Evolutionary conservation across 2,888 invertebrate species (phyloP).

Genomic region (Lissonota sp.): DNA sequence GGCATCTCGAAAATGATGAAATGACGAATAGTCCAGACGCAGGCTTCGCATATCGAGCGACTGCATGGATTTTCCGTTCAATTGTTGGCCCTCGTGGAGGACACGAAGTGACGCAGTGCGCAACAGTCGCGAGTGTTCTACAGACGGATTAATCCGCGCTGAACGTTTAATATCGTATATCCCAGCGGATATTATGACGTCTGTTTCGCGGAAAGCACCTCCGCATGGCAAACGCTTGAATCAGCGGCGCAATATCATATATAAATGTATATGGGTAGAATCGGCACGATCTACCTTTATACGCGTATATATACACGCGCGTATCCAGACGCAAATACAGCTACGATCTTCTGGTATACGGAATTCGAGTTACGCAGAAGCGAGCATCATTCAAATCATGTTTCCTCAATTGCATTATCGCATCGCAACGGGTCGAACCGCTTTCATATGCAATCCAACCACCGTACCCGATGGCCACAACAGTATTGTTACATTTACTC

Average conservation of each 20-base stretch:
- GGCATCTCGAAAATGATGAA: constrained; percentile 13
- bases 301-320: not conserved
- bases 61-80: constrained; percentile 2
- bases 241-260: too few species aligned
- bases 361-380: constrained; percentile 51
- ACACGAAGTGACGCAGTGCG: constrained; percentile 11
- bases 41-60: not conserved
- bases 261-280: not conserved
- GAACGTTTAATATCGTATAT: constrained; percentile 70
- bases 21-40: constrained; percentile 48
- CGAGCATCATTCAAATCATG: constrained; percentile 70
- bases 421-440: constrained; percentile 10
- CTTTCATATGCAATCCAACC: constrained; percentile 24
- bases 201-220: constrained; percentile 61
- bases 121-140: constrained; percentile 31
- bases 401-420: constrained; percentile 69
- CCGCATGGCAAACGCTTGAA: not conserved
- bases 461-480: constrained; percentile 56
- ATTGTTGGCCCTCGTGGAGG: not conserved
- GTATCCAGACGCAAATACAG: not conserved
- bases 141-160: constrained; percentile 44
- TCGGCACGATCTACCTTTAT: not conserved
- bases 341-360: constrained; percentile 39
- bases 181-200: constrained; percentile 74
- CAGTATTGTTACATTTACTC: constrained; percentile 45